These are phyloP conservation scores for Ceyx melanurus DNA, from an alignment of 2,113 vertebrate genomes.

Conservation along the genomic window DNA sequence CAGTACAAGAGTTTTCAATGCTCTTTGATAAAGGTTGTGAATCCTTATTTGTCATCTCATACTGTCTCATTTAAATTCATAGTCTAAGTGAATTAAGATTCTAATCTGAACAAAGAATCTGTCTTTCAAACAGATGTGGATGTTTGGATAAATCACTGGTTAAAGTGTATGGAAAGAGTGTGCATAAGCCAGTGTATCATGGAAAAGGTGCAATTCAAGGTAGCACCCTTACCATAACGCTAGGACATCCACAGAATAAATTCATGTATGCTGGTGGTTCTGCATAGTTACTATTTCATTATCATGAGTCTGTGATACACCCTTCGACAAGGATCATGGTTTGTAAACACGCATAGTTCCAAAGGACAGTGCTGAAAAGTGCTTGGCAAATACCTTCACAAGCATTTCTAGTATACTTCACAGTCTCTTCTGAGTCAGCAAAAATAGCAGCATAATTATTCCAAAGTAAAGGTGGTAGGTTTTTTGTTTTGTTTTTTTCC, in stretches of 20 bases:
- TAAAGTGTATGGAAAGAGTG: accelerated
- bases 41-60: background rate
- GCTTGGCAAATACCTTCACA: background rate
- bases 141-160: background rate
- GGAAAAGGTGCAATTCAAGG: background rate
- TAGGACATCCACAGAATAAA: background rate
- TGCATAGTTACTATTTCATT: background rate
- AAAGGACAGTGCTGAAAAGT: background rate
- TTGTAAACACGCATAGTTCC: background rate
- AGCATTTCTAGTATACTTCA: background rate
- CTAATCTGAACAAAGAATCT: background rate
- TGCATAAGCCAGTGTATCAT: accelerated
- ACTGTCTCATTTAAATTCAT: background rate
- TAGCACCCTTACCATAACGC: background rate
- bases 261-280: background rate
- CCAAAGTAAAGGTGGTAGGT: background rate
- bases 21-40: background rate
- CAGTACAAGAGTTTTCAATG: background rate
- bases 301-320: background rate
- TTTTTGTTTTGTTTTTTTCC: background rate
- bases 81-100: background rate
- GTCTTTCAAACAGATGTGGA: background rate
- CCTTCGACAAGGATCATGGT: background rate
- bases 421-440: background rate
- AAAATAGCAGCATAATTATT: background rate